These are phyloP conservation scores for Okapia johnstoni DNA, from an alignment of 2,113 vertebrate species.

Conservation along the genomic window DNA sequence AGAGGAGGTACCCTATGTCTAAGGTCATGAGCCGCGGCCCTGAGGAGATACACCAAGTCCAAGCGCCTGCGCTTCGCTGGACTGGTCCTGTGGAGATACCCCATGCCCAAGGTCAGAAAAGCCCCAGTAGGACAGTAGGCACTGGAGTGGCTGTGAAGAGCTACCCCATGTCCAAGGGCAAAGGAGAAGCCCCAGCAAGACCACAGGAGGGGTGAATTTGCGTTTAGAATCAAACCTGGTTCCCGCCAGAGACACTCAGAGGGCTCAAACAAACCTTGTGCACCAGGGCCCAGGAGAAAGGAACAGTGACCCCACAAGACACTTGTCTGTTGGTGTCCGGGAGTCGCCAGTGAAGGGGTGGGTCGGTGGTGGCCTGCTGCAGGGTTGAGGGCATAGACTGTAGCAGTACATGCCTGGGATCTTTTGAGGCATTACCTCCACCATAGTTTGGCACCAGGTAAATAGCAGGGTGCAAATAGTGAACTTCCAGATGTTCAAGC, in stretches of 20 bases:
- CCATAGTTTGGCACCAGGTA: background rate
- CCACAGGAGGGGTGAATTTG: rapidly evolving
- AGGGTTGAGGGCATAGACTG: background rate
- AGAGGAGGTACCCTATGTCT: background rate
- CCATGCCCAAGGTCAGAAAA: background rate
- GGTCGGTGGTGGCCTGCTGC: background rate
- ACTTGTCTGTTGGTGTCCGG: background rate
- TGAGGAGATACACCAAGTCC: no score
- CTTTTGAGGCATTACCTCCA: background rate
- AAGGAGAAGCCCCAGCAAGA: background rate
- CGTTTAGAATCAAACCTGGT: rapidly evolving
- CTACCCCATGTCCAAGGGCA: no score
- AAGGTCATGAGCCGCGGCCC: no score
- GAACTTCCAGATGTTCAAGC: no score
- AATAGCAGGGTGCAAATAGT: background rate
- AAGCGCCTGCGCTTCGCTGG: no score
- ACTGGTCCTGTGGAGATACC: background rate
- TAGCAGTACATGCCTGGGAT: background rate
- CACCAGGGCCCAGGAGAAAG: background rate
- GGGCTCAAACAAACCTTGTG: background rate
- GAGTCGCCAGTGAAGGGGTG: background rate
- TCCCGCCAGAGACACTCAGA: background rate
- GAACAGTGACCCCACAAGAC: background rate
- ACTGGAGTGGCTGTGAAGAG: no score
- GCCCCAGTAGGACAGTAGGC: background rate